Conservation (phyloP, 2,797 vertebrate genomes). For the Characodon lateralis region DNA sequence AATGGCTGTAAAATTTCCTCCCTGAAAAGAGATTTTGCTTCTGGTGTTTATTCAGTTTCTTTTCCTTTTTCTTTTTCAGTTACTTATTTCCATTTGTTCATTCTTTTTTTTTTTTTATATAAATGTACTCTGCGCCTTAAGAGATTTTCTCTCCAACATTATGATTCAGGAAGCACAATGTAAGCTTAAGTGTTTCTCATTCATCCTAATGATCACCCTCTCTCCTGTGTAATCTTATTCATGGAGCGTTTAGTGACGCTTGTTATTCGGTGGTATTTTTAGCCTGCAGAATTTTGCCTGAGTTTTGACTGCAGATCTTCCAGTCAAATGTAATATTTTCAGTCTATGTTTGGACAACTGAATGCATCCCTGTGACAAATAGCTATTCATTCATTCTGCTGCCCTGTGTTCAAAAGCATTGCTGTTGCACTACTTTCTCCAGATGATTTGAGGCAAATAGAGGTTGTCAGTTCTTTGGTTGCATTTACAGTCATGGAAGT, state of each 20-base stretch:
- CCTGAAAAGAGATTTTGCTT: neutral
- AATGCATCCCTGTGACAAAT: conserved; percentile 28
- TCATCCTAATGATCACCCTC: conserved; percentile 47
- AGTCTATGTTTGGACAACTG: neutral
- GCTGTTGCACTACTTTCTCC: conserved; percentile 44
- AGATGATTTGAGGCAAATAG: conserved; percentile 35
- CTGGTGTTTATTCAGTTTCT: neutral
- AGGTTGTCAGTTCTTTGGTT: conserved; percentile 30
- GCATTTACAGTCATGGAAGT: conserved; percentile 28
- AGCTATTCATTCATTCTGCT: neutral
- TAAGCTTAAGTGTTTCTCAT: conserved; percentile 44
- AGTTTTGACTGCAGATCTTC: conserved; percentile 58
- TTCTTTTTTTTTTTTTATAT: conserved; percentile 1
- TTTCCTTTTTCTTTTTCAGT: neutral
- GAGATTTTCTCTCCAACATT: conserved; percentile 25
- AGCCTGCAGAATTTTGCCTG: conserved; percentile 36
- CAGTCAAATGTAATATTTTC: conserved; percentile 23
- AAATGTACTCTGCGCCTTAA: neutral
- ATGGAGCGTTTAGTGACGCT: conserved; percentile 41
- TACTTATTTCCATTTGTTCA: neutral
- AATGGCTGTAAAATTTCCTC: neutral
- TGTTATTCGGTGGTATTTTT: conserved; percentile 59
- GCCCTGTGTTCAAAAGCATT: neutral
- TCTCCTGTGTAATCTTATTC: conserved; percentile 59
- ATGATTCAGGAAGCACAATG: conserved; percentile 34